Conservation (phyloP, 2,797 vertebrate species). For the Odontamblyopus lacepedii region DNA sequence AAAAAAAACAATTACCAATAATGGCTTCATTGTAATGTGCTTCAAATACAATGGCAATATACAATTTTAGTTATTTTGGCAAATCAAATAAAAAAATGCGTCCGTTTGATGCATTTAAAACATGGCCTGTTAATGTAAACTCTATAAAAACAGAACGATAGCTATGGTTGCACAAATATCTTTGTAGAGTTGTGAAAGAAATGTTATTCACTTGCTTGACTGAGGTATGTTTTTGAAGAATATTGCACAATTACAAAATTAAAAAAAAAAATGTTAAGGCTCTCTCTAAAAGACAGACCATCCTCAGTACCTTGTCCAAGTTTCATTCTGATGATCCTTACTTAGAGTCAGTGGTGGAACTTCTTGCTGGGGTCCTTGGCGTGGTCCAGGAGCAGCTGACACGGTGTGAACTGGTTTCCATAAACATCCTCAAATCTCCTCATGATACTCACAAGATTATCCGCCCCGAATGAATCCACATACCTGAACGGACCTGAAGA, state of each 20-base stretch:
- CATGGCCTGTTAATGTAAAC: background rate
- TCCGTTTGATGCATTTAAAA: background rate
- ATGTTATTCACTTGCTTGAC: background rate
- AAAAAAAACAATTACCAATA: no score
- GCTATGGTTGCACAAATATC: no score
- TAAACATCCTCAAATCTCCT: slow-evolving; percentile 82
- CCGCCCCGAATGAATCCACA: slow-evolving; percentile 77
- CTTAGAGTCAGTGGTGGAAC: slow-evolving; percentile 72
- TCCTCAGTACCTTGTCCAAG: background rate
- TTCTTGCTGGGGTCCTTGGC: slow-evolving; percentile 81
- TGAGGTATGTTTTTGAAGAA: background rate
- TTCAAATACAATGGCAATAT: background rate
- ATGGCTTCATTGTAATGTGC: background rate
- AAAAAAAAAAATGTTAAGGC: background rate
- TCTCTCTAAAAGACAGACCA: background rate
- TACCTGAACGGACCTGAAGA: slow-evolving; percentile 84
- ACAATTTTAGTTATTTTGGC: background rate
- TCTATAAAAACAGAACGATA: background rate
- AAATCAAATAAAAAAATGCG: background rate
- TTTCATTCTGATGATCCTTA: background rate
- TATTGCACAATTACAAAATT: background rate
- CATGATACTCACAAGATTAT: slow-evolving; percentile 81
- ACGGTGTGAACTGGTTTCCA: slow-evolving; percentile 83
- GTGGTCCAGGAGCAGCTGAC: slow-evolving; percentile 85
- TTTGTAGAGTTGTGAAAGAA: background rate